Evolutionary conservation across 1,140 invertebrate genomes (phyloP).

Genomic region (Tetranychus urticae): DNA sequence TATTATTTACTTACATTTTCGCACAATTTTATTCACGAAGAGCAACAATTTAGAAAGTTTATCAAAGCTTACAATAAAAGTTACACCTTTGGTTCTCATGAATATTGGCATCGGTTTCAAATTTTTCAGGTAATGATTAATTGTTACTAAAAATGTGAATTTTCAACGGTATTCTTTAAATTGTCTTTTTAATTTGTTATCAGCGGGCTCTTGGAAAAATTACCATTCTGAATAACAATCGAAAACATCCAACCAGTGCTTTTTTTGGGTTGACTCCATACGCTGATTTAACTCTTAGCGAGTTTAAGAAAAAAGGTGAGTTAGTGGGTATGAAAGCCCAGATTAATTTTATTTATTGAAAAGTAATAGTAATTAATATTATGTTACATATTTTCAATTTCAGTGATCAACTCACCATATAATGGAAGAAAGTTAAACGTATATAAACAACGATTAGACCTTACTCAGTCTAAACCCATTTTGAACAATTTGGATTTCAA

Average conservation of each 20-base stretch:
- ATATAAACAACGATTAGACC: neutral
- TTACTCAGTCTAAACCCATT: neutral
- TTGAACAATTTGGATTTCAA: neutral
- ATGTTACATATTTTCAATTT: neutral
- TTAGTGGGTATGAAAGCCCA: neutral
- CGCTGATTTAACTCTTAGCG: constrained; percentile 43
- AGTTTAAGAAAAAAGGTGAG: constrained; percentile 28
- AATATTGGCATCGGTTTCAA: constrained; percentile 31
- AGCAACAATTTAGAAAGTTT: neutral
- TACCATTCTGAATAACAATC: constrained; percentile 30
- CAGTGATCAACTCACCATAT: neutral
- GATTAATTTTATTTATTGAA: neutral
- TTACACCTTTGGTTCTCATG: constrained; percentile 29
- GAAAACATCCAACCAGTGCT: constrained; percentile 29
- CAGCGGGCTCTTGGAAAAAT: constrained; percentile 35
- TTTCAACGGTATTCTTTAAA: neutral
- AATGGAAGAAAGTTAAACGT: neutral
- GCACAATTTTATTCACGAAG: neutral
- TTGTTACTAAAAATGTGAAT: neutral
- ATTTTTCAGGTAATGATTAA: constrained; percentile 34
- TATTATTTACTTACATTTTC: no score
- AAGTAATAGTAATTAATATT: neutral
- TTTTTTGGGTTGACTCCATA: constrained; percentile 43
- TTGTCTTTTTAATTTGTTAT: neutral
- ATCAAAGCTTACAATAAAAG: constrained; percentile 37